Base-by-base conservation (phyloP, 2,888 invertebrate species). In the Cylloceria caligata region DNA sequence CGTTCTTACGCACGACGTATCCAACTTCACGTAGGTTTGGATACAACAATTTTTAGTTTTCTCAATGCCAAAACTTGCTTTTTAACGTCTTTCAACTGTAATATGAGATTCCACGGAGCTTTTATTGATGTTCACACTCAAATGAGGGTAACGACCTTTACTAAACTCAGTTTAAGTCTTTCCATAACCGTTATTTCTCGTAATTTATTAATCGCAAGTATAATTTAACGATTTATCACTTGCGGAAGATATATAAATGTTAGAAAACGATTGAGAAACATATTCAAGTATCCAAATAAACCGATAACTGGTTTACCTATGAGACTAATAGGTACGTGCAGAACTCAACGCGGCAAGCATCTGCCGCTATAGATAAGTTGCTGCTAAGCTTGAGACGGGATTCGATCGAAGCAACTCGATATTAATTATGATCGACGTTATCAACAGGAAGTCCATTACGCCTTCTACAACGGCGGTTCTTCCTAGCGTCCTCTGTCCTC, bases 371-470 rank as follows among this genome's bases (percentile, higher is more conserved):
- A 42, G 2, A n/a, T n/a, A n/a, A 65, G 19, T n/a, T 36, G 42
- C 42, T 47, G 52, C 52, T 36, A 39, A n/a, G n/a, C 13, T 42
- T 52, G 57, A 73, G 57, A 64, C 49, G 21, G 42, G 45, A 69
- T 71, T 52, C 67, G 75, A 72, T 65, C 65, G 39, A 42, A 73
- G 52, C 77, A 52, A 64, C 60, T 74, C 55, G 79, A 67, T 81
- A 83, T 83, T 85, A 81, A 83, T 85, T 85, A 80, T 82, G 77
- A 82, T 82, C 77, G 76, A 78, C 67, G 72, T 83, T 80, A 77
- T 82, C 80, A 65, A 68, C 76, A 75, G 77, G 76, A 83, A 73
- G 77, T 72, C 71, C 74, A 78, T 79, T 81, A 78, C 74, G 79
- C 81, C 79, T 68, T 57, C 78, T 62, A n/a, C n/a, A n/a, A n/a